phyloP scores from a whole-genome alignment of 2,888 invertebrate species.

The Synergus umbraculus region DNA sequence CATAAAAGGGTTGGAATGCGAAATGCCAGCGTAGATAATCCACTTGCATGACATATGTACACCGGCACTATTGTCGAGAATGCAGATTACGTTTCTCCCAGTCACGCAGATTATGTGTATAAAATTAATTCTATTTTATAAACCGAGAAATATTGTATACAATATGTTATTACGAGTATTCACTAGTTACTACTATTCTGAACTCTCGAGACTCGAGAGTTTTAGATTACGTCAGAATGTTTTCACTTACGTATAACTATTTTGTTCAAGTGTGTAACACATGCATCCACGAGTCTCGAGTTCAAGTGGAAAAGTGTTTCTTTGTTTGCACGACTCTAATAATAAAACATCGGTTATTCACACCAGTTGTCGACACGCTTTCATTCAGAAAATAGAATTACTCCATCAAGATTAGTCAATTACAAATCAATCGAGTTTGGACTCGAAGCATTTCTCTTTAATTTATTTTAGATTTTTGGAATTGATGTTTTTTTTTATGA shows the following conservation, averaged over 20 bases:
- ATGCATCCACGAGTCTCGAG: slow-evolving; percentile 12
- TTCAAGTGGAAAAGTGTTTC: slow-evolving; percentile 33
- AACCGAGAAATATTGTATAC: background rate
- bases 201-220: background rate
- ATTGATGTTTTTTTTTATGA: background rate
- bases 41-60: background rate
- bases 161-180: background rate
- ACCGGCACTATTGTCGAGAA: background rate
- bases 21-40: background rate
- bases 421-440: background rate
- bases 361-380: background rate
- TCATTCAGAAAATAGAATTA: background rate
- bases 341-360: slow-evolving; percentile 21
- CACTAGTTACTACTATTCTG: background rate
- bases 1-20: background rate
- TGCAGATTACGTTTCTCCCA: background rate
- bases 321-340: background rate
- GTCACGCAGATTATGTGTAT: background rate
- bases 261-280: background rate
- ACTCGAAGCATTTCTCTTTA: no score
- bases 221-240: slow-evolving; percentile 10
- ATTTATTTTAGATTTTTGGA: background rate
- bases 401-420: background rate
- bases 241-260: background rate
- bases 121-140: background rate